Evolutionary conservation across 2,888 invertebrate genomes (phyloP).

Genomic region (Oligia fasciuncula): DNA sequence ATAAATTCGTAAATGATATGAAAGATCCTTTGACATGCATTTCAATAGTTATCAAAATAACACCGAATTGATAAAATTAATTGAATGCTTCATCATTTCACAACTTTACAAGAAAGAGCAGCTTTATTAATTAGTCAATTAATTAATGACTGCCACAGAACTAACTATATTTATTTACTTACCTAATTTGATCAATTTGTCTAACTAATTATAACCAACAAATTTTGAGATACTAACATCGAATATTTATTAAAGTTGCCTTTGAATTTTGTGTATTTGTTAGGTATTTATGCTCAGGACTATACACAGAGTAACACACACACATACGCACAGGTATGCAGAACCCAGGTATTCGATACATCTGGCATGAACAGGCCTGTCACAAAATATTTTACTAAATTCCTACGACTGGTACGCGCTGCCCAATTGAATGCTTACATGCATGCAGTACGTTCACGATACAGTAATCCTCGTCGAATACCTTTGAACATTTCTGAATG

Average conservation of each 20-base stretch:
- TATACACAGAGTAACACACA: not conserved
- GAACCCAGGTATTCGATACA: conserved; percentile 50
- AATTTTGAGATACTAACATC: not conserved
- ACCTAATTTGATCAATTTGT: not conserved
- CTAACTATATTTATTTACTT: not conserved
- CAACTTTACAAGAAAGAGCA: not conserved
- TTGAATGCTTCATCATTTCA: not conserved
- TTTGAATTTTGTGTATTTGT: not conserved
- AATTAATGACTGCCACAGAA: not conserved
- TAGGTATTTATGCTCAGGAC: not conserved
- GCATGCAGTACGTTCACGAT: conserved; percentile 24
- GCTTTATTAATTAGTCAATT: not conserved
- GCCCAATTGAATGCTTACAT: conserved; percentile 56
- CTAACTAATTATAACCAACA: not conserved
- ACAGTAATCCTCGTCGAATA: conserved; percentile 33
- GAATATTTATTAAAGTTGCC: not conserved
- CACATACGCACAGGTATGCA: conserved; percentile 8
- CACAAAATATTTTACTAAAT: conserved; percentile 64
- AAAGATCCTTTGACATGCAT: not conserved
- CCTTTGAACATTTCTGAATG: conserved; percentile 25
- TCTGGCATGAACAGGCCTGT: conserved; percentile 41
- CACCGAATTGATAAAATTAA: not conserved
- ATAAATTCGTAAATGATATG: no score
- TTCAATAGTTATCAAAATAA: not conserved
- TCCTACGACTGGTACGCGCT: conserved; percentile 35